Conservation (phyloP, 2,888 invertebrate genomes). For the Sinelater perroti region DNA sequence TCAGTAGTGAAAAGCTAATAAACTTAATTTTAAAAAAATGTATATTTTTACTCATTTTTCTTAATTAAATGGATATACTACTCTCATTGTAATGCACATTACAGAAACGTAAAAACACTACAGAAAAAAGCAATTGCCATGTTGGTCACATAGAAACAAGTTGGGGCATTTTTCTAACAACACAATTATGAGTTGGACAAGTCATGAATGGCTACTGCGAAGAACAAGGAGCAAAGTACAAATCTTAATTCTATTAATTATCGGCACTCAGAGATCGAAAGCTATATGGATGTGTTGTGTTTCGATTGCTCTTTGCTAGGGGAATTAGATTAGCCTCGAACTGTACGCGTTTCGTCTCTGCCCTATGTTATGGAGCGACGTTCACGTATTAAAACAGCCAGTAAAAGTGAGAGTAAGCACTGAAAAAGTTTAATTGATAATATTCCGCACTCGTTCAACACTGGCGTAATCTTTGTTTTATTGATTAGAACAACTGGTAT, state of each 20-base stretch:
- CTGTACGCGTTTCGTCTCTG: conserved; percentile 27
- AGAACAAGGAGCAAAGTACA: conserved; percentile 38
- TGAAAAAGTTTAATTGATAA: too few species aligned
- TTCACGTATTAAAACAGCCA: conserved; percentile 9
- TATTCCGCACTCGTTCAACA: too few species aligned
- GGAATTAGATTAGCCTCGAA: conserved; percentile 36
- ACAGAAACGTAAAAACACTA: too few species aligned
- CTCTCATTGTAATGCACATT: too few species aligned
- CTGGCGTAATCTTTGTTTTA: too few species aligned
- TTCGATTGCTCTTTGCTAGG: conserved; percentile 36
- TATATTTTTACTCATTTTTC: background rate
- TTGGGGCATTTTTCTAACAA: conserved; percentile 32
- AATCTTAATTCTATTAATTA: conserved; percentile 41
- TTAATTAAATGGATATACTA: too few species aligned
- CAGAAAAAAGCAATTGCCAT: conserved; percentile 1
- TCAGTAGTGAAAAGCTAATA: too few species aligned
- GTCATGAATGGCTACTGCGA: conserved; percentile 34
- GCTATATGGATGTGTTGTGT: conserved; percentile 39
- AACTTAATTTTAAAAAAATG: background rate
- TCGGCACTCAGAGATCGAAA: conserved; percentile 38
- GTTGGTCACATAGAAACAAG: conserved; percentile 30
- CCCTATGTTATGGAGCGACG: conserved; percentile 7
- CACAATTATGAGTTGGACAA: conserved; percentile 38
- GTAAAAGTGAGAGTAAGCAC: too few species aligned
- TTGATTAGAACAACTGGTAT: too few species aligned